These are phyloP conservation scores for Hystrix brachyura DNA, from an alignment of 2,113 vertebrate species.

Conservation along the genomic window DNA sequence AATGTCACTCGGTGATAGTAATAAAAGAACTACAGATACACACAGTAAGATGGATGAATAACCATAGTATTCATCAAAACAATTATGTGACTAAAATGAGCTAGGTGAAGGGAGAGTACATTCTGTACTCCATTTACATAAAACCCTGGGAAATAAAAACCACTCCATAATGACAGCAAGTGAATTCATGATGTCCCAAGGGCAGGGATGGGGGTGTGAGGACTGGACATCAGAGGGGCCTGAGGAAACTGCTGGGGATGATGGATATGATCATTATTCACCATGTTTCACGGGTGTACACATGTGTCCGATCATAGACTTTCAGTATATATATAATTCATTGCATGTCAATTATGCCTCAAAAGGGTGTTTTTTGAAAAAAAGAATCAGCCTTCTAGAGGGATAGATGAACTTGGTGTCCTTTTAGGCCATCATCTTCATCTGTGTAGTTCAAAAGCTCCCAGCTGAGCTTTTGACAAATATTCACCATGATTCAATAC, in stretches of 20 bases:
- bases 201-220: not conserved
- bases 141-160: slow-evolving; percentile 55
- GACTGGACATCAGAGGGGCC: not conserved
- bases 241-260: not conserved
- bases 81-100: slow-evolving; percentile 15
- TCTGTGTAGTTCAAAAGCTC: not conserved
- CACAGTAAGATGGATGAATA: not conserved
- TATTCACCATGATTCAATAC: not conserved
- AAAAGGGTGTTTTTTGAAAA: not conserved
- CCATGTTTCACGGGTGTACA: not conserved
- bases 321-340: slow-evolving; percentile 9
- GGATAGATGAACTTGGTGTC: not conserved
- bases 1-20: not conserved
- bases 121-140: not conserved
- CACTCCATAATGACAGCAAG: slow-evolving; percentile 1
- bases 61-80: not conserved
- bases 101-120: not conserved
- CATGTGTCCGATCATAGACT: not conserved
- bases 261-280: not conserved
- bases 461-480: slow-evolving; percentile 53
- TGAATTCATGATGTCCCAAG: not conserved
- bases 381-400: not conserved
- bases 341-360: not conserved
- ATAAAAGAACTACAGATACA: not conserved
- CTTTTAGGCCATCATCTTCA: slow-evolving; percentile 41